Evolutionary conservation across 2,797 vertebrate species (phyloP), one percentile per base, ranked within the genome.

Genomic region (Hoplostethus mediterraneus): DNA sequence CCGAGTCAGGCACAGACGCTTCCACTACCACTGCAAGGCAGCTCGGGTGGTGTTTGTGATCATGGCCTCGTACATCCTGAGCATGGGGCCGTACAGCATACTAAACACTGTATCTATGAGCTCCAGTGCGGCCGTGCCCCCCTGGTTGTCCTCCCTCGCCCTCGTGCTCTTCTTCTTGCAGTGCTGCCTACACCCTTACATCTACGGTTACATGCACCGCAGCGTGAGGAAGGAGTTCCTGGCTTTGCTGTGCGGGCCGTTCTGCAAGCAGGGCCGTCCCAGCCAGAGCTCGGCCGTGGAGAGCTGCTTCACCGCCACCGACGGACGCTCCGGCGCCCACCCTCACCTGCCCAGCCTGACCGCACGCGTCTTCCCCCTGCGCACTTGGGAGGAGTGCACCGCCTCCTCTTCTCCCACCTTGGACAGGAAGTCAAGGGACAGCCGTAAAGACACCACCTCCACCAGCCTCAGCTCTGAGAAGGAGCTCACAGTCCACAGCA

Each of bases 181-280:
- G 93, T 97, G 96, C 81, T 97, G 96, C 88, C 92, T 97, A 16
- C 96, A 97, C 76, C 96, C 96, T 0, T 97, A 97, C 83, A 95
- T 97, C 81, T 97, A 96, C 3, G 96, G 96, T 17, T 98, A 97
- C 94, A 96, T 96, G 95, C 96, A 97, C 82, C 95, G 96, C 57
- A 96, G 95, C 2, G 95, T 97, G 59, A 94, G 95, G 78, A 96
- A 96, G 74, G 97, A 97, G 79, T 95, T 97, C 79, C 87, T 96
- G 30, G 92, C 93, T 0, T 69, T 96, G 75, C 90, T 97, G 56
- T 96, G 93, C 0, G 95, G 93, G 16, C 73, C 95, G 0, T 93
- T 95, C 75, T 95, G 95, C 73, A 93, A 91, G 58, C 90, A 92
- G 60, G 91, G 89, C 1, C 88, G 85, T 28, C 84, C 90, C 52